These are phyloP conservation scores for Andrena flavipes DNA, from an alignment of 2,888 invertebrate genomes.

Conservation along the genomic window DNA sequence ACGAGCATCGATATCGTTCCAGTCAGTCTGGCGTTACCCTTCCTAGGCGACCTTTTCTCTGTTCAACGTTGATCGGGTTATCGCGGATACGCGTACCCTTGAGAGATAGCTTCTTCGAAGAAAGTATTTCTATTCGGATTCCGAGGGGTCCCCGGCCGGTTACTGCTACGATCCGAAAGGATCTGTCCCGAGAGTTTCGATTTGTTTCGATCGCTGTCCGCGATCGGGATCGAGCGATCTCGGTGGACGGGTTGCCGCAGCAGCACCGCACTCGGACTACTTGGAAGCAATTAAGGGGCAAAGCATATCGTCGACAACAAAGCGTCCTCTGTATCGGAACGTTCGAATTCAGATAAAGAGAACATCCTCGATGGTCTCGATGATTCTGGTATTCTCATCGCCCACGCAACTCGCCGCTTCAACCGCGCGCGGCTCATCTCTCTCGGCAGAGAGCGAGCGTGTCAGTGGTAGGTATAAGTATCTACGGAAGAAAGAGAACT, in stretches of 20 bases:
- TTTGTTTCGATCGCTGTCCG: background rate
- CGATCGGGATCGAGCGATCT: conserved; percentile 16
- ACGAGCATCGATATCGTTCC: background rate
- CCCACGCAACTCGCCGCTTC: background rate
- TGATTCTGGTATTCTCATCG: conserved; percentile 30
- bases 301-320: conserved; percentile 59
- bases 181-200: background rate
- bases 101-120: conserved; percentile 14
- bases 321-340: conserved; percentile 53
- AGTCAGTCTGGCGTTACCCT: background rate
- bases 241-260: conserved; percentile 32
- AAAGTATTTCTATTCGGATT: conserved; percentile 5
- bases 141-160: background rate
- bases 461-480: too few species aligned
- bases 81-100: background rate
- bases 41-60: conserved; percentile 10
- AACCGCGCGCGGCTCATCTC: too few species aligned
- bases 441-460: too few species aligned
- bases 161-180: background rate
- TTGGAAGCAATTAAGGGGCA: conserved; percentile 59
- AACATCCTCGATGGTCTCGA: background rate
- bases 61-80: conserved; percentile 11
- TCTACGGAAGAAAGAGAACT: too few species aligned
- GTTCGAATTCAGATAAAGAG: conserved; percentile 34
- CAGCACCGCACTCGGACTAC: conserved; percentile 28